Conservation (phyloP, 2,113 vertebrate species). For the Phrynocephalus versicolor region DNA sequence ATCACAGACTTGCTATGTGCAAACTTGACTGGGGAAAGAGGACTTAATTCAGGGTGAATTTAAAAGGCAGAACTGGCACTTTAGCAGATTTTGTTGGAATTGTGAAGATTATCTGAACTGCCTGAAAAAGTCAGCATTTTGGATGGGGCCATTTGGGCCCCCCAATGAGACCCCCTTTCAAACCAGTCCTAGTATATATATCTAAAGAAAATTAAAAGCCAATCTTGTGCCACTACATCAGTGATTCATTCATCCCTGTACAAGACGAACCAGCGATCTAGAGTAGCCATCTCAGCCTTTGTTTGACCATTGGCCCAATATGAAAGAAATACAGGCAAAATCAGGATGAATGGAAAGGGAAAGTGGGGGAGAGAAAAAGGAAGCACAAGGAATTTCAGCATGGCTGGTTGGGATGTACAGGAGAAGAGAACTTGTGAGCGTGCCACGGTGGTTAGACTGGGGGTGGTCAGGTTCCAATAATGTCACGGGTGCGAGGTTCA, state of each 20-base stretch:
- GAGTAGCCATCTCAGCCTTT: no score
- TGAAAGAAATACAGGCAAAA: no score
- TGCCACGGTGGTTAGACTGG: background rate
- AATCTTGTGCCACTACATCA: no score
- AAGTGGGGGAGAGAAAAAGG: background rate
- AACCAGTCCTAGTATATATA: background rate
- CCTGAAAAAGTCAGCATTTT: background rate
- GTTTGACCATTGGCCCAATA: no score
- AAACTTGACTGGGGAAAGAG: background rate
- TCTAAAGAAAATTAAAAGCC: background rate
- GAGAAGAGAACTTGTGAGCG: background rate
- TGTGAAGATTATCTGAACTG: background rate
- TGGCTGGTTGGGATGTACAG: background rate
- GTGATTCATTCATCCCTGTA: background rate
- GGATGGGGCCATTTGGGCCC: no score
- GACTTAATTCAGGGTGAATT: background rate
- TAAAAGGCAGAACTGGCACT: background rate
- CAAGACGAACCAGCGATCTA: background rate
- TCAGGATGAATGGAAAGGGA: no score
- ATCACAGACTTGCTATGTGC: background rate
- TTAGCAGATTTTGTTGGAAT: background rate
- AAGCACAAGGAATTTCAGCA: background rate
- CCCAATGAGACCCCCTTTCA: background rate
- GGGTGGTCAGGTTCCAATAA: background rate
- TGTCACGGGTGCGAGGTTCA: background rate